Base-by-base conservation (phyloP, 2,888 invertebrate genomes). In the Agriopis marginaria region DNA sequence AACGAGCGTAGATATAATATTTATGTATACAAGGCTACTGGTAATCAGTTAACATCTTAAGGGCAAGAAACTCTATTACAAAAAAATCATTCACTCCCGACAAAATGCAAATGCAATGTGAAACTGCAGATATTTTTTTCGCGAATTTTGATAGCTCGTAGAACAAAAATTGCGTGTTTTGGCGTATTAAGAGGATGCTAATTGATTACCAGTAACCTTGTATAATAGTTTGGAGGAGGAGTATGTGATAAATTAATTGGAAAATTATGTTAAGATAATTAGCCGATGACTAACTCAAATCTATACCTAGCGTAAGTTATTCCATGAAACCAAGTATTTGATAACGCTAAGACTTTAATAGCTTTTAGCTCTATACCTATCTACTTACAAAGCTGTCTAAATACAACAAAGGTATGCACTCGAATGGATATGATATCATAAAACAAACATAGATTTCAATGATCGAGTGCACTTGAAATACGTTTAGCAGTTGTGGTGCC, bases 391-490 rank as follows among this genome's bases (percentile, higher is more conserved):
- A 51, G 61, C 56, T 62, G 23, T 69, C 56, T 62, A 65, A 58
- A 56, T 53, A 40, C 39, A 65, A 69, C 56, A 65, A 65, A 65
- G 61, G 61, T 47, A 65, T 47, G 61, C 56, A 53, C 61, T 63
- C 60, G 42, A 63, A 54, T 70, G 59, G 63, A 69, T 55, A 67
- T 69, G 70, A 72, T 70, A 75, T 74, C 71, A 71, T 51, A 70
- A 66, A 69, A 66, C 64, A 66, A 76, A 72, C 72, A 71, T 72
- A 70, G 71, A 73, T 72, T 71, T 72, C 64, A 72, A 70, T 70
- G 70, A 68, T 72, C 65, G 65, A 74, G 69, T 69, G 68, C 71
- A 70, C 73, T 73, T 74, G 70, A 76, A 74, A 74, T 72, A 62
- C 54, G 63, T 71, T 68, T 68, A 68, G 58, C 56, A 70, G 73